phyloP scores from a whole-genome alignment of 2,797 vertebrate genomes.

The Macrochelys suwanniensis region DNA sequence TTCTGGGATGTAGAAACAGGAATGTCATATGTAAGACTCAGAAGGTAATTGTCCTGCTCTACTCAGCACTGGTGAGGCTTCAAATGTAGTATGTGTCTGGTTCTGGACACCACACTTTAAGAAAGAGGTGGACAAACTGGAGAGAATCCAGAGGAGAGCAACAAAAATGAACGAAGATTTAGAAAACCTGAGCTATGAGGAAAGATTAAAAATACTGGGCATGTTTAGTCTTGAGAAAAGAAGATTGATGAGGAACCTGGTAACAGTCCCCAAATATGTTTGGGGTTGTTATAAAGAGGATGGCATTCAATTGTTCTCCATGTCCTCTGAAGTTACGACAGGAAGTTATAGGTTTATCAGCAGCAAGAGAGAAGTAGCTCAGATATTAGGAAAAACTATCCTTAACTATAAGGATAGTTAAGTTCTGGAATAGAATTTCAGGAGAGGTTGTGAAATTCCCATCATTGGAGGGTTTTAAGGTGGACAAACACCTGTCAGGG shows the following conservation, averaged over 20 bases:
- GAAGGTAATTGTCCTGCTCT: background rate
- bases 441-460: background rate
- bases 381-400: background rate
- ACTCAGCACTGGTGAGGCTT: background rate
- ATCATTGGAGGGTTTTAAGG: background rate
- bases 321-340: background rate
- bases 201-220: background rate
- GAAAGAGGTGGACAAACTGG: background rate
- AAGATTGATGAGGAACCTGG: background rate
- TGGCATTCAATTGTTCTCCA: background rate
- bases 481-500: background rate
- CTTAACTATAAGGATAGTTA: background rate
- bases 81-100: background rate
- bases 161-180: background rate
- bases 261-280: background rate
- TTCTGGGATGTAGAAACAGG: background rate
- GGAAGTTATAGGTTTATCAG: background rate
- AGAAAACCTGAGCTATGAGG: background rate
- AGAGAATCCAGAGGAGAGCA: background rate
- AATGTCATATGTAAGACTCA: background rate
- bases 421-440: background rate
- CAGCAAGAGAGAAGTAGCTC: background rate
- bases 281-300: background rate
- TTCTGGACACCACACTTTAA: background rate
- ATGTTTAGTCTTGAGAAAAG: background rate